Percentiles rank a stretch among this genome's conserved stretches.
Evolutionary conservation across 2,888 invertebrate species (phyloP).

Genomic region (Agrilus biguttatus): DNA sequence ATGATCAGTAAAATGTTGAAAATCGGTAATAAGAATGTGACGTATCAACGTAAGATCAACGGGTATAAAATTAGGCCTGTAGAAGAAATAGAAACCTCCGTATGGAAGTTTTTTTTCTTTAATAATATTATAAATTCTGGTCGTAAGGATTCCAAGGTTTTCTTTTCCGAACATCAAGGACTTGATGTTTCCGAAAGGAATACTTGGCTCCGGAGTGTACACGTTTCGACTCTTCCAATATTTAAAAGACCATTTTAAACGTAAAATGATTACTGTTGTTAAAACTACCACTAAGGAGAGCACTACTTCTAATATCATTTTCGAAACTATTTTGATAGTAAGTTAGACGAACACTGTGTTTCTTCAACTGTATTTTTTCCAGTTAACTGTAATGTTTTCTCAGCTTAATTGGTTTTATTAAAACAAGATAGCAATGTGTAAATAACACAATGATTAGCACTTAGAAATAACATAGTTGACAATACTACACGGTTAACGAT

Average conservation of each 20-base stretch:
- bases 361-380: too few relatives aligned
- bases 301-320: too few relatives aligned
- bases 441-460: too few relatives aligned
- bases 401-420: too few relatives aligned
- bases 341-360: too few relatives aligned
- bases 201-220: neutral
- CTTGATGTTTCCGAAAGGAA: slow-evolving; percentile 7
- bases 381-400: too few relatives aligned
- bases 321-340: too few relatives aligned
- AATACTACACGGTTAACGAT: too few relatives aligned
- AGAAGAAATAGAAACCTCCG: slow-evolving; percentile 7
- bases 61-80: slow-evolving; percentile 4
- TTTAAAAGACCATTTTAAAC: slow-evolving; percentile 5
- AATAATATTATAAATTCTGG: neutral
- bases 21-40: slow-evolving; percentile 29
- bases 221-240: slow-evolving; percentile 10
- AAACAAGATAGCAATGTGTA: too few relatives aligned
- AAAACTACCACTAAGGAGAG: neutral
- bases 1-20: slow-evolving; percentile 30
- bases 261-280: neutral
- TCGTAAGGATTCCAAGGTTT: neutral
- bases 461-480: too few relatives aligned
- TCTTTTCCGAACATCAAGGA: slow-evolving; percentile 1
- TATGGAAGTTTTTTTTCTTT: slow-evolving; percentile 5
- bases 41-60: slow-evolving; percentile 28